Evolutionary conservation across 2,888 invertebrate species (phyloP), one percentile per base, ranked within the genome.

Genomic region (Tiliacea aurago): DNA sequence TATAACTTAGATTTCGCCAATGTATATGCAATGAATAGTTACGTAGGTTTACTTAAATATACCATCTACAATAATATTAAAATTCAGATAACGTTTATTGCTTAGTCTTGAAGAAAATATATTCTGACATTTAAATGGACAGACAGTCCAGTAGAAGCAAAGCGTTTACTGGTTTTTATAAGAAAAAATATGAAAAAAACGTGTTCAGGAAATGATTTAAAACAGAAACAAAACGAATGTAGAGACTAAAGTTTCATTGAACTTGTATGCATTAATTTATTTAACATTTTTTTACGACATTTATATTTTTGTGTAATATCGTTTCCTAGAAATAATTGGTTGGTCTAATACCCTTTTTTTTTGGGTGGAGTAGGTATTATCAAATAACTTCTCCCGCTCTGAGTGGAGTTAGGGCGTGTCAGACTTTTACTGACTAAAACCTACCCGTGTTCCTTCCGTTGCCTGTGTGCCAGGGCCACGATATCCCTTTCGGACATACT

Each of bases 61-160:
- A 55, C n/a, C 15, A 62, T 43, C n/a, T 15, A 13, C 10, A 45
- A 55, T n/a, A 56, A 55, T 28, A 56, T 78, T 72, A 55, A 28
- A 47, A 78, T 75, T 53, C n/a, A 63, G 28, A 47, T 28, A 1
- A 59, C 23, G 0, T 55, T 61, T 41, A 64, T 20, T 69, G 65
- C 51, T 56, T 47, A 56, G n/a, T 64, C 45, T 69, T n/a, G 6
- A 45, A 63, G 56, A 66, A 70, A 66, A 77, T 43, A 58, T 77
- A 70, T 66, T 70, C 28, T 20, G 70, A 70, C 37, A 65, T 53
- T 81, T 41, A n/a, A 70, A 59, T 75, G 15, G 37, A 66, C 41
- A 47, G 37, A 23, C 41, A 53, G 28, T 56, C 20, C 56, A 58
- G 43, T 18, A 20, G n/a, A 37, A 33, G 33, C 49, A 6, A 72